Base-by-base conservation (phyloP, 1,140 invertebrate species). In the Gryllus bimaculatus region DNA sequence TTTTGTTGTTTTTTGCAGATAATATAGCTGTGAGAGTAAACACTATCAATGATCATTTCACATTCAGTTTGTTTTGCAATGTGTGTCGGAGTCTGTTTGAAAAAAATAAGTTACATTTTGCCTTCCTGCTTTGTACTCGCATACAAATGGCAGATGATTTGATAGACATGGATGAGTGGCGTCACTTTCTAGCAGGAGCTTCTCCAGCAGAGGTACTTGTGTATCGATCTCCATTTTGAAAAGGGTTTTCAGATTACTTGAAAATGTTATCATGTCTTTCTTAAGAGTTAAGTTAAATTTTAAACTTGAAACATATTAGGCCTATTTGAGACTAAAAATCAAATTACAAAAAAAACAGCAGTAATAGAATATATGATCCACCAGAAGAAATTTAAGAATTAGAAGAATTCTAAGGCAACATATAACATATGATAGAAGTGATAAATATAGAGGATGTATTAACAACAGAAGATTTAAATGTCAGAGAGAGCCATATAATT, bases 51-150 rank as follows among this genome's bases (percentile, higher is more conserved):
- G 88, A 87, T 79, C 86, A 90, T 81, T 92, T 94, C 80, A 93
- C 91, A 0, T 91, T 90, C 81, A 89, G 86, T 8, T 84, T 94
- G 15, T 93, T 91, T 82, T 86, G 87, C 73, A 93, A 93, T 81
- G 90, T 94, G 26, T 93, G 91, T 82, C 86, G 91, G 77, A 93
- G 92, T 75, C 85, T 94, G 13, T 93, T 94, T 85, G 92, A 93
- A 83, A 92, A 89, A 81, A 90, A 94, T 83, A 93, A 93, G 84
- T 82, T 93, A 8, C 88, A 92, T 78, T 93, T 93, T 84, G 90
- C 91, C 0, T 92, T 93, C 81, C 82, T 90, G 0, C 81, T 90
- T 8, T 88, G 87, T 76, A 84, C 85, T 6, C 82, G 88, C 47
- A 89, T 90, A 48, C 82, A 85, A 76, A 87, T 89, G 83, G 84